Percentiles rank a stretch among this genome's conserved stretches.
These are phyloP conservation scores for Thamnophis sirtalis DNA, from an alignment of 2,113 vertebrate genomes.

Conservation along the genomic window DNA sequence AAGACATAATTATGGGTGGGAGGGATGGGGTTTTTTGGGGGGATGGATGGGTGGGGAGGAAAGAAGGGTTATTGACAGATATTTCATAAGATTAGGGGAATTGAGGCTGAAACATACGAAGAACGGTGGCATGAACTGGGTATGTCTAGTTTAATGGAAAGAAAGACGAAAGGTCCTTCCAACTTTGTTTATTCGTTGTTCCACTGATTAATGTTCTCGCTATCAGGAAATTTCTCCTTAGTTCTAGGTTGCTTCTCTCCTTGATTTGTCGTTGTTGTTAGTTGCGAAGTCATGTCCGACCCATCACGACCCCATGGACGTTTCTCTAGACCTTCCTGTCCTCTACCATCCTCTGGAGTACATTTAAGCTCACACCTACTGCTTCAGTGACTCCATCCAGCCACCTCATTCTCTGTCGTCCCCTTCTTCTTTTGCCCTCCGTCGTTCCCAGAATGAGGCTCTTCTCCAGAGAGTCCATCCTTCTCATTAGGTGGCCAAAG, in stretches of 20 bases:
- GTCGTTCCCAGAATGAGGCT: too few species aligned
- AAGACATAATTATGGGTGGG: background rate
- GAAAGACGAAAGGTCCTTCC: background rate
- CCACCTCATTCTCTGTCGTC: too few species aligned
- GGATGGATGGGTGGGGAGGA: background rate
- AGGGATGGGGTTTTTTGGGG: background rate
- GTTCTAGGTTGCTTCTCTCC: background rate
- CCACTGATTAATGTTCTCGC: background rate
- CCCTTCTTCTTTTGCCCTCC: too few species aligned
- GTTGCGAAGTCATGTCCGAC: too few species aligned
- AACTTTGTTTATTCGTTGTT: background rate
- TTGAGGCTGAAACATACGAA: background rate
- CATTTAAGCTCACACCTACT: too few species aligned
- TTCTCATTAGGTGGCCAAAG: too few species aligned
- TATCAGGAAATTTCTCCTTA: background rate
- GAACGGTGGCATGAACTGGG: background rate
- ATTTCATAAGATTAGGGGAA: background rate
- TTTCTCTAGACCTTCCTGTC: too few species aligned
- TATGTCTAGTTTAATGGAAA: background rate
- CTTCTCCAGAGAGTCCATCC: too few species aligned
- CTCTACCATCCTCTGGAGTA: too few species aligned
- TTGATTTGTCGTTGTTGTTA: background rate
- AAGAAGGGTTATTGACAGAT: background rate
- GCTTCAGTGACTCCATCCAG: too few species aligned
- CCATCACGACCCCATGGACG: too few species aligned